A percentile compares a stretch with the other conserved stretches of the same genome.
Conservation (phyloP, 2,797 vertebrate species). For the Heteromormyrus szaboi region DNA sequence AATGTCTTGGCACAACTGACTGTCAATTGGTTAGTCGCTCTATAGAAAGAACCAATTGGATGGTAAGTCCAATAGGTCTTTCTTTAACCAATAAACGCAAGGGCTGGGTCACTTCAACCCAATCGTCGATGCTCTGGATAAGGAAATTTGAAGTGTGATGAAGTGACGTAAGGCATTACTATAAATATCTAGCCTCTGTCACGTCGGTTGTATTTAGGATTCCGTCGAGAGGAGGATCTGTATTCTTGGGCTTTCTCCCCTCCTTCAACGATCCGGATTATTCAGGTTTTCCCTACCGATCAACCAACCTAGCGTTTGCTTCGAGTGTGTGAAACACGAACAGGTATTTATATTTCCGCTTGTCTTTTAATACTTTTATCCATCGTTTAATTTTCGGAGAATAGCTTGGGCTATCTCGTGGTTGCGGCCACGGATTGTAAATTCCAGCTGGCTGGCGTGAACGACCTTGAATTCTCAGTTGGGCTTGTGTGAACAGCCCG, state of each 20-base stretch:
- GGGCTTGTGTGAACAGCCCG: not conserved
- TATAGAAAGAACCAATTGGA: slow-evolving; percentile 13
- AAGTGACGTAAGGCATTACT: slow-evolving; percentile 26
- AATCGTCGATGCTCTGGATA: slow-evolving; percentile 11
- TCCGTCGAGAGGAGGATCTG: not conserved
- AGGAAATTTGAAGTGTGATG: slow-evolving; percentile 15
- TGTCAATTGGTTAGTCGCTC: slow-evolving; percentile 6
- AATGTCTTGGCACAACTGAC: not conserved
- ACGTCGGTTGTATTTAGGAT: not conserved
- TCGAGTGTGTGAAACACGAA: not conserved
- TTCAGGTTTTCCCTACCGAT: not conserved
- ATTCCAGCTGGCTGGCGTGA: not conserved
- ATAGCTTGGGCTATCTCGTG: not conserved
- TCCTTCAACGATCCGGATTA: not conserved
- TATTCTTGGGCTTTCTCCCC: not conserved
- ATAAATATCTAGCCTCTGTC: slow-evolving; percentile 14
- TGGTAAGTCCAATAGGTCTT: not conserved
- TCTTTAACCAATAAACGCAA: slow-evolving; percentile 16
- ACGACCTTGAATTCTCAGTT: slow-evolving; percentile 6
- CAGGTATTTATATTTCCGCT: not conserved
- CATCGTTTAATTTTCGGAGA: not conserved
- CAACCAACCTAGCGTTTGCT: not conserved
- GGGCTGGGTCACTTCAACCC: not conserved
- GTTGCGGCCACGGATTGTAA: not conserved
- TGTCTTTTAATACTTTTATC: not conserved